Base-by-base conservation (phyloP, 2,797 vertebrate genomes). In the Lates japonicus region DNA sequence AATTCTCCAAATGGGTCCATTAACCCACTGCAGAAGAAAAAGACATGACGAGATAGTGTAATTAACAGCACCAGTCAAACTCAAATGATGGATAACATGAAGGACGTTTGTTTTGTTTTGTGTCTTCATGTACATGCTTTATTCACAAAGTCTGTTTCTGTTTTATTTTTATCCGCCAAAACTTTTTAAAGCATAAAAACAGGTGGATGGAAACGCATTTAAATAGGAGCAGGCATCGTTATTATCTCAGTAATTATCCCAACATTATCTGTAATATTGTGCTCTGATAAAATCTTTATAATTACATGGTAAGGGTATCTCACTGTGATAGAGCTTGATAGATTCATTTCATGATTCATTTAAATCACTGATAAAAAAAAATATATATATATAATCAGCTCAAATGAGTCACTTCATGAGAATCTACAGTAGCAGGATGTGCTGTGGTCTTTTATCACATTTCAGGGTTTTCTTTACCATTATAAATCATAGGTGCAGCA, bases 1-100 rank as follows among this genome's bases (percentile, higher is more conserved):
- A 19, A 35, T 25, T 39, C 57, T 25, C n/a, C 63, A 22, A 1
- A 7, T 0, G 1, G 41, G 19, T 35, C 37, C 13, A 51, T 54
- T 37, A 52, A 12, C 55, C 22, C 19, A 29, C 17, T 33, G 35
- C 68, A 65, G 62, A 60, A 72, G 29, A 55, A 33, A 14, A 63
- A 5, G 13, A 35, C 8, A 2, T 33, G 39, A 65, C 14, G 17
- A 49, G 25, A 71, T 7, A 4, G 20, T 2, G 1, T 29, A 54
- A 29, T 25, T 54, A 54, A 25, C 11, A 39, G 37, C 37, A 5
- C 9, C 35, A n/a, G 20, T 37, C 11, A 60, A n/a, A 60, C 58
- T 39, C 19, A 39, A 60, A 22, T 31, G 41, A 20, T 42, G 48
- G 39, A 31, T 14, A 22, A n/a, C 59, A 22, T 16, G n/a, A n/a